Conservation (phyloP, 2,888 invertebrate species). For the Amblyteles armatorius region DNA sequence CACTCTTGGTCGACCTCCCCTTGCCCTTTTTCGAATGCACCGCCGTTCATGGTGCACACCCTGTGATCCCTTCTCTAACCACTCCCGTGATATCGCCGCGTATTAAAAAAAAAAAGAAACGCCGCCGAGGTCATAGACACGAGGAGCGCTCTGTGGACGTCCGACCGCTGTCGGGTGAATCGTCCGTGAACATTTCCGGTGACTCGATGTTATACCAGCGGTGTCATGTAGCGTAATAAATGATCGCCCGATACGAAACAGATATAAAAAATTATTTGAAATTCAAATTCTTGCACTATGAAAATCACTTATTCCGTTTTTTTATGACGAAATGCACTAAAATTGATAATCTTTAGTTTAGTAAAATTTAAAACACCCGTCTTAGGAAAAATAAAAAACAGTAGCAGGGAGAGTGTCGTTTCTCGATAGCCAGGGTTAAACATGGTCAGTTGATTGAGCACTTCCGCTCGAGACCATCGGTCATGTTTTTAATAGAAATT, state of each 20-base stretch:
- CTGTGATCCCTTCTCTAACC: conserved; percentile 25
- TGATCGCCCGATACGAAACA: neutral
- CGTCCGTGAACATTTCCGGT: conserved; percentile 44
- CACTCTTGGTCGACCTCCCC: conserved; percentile 54
- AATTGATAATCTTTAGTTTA: neutral
- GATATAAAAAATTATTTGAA: neutral
- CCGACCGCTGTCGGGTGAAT: conserved; percentile 40
- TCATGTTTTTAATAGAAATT: neutral
- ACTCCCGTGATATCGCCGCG: conserved; percentile 48
- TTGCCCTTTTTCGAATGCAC: conserved; percentile 48
- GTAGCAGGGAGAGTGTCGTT: neutral
- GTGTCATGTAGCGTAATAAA: neutral
- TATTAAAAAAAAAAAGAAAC: conserved; percentile 49
- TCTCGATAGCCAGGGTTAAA: neutral
- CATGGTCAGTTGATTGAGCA: neutral
- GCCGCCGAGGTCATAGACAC: conserved; percentile 65
- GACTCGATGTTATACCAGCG: conserved; percentile 20
- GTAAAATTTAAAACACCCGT: neutral
- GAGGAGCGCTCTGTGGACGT: conserved; percentile 45
- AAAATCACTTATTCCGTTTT: neutral
- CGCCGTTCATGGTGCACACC: conserved; percentile 55
- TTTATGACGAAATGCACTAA: neutral
- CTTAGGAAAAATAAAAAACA: neutral
- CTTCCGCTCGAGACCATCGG: neutral
- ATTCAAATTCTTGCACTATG: neutral